phyloP scores from a whole-genome alignment of 2,113 vertebrate genomes.

The Colaptes auratus region DNA sequence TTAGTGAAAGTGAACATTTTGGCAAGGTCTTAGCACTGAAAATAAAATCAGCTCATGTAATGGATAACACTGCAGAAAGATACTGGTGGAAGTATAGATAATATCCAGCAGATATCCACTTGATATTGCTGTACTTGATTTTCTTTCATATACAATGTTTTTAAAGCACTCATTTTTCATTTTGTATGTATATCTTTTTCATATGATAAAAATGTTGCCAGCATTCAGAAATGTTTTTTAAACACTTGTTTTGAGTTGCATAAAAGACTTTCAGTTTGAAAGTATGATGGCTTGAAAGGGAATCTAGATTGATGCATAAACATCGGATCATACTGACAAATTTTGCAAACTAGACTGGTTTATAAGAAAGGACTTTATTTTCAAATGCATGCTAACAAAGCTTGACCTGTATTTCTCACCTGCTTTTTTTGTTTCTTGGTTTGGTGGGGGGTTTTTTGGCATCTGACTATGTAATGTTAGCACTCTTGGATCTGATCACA shows the following conservation, averaged over 20 bases:
- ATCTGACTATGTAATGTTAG: neutral
- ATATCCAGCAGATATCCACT: neutral
- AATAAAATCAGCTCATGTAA: neutral
- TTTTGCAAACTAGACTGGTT: neutral
- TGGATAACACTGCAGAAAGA: neutral
- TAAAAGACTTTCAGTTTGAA: neutral
- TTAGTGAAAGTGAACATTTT: neutral
- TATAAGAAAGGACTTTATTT: neutral
- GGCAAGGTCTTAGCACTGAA: neutral
- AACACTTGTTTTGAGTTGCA: neutral
- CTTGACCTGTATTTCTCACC: neutral
- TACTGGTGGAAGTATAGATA: neutral
- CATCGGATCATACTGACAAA: neutral
- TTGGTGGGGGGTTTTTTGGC: neutral
- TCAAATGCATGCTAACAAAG: neutral
- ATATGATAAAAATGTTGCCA: neutral
- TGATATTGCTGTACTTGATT: fast-evolving
- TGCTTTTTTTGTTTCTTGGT: neutral
- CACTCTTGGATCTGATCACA: neutral
- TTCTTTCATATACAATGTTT: neutral
- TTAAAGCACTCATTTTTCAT: neutral
- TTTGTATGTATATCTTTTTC: neutral
- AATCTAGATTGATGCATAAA: neutral
- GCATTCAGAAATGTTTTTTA: neutral
- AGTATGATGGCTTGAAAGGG: neutral